These are phyloP conservation scores for Loxodonta africana DNA, from an alignment of 2,113 vertebrate genomes.

Conservation along the genomic window DNA sequence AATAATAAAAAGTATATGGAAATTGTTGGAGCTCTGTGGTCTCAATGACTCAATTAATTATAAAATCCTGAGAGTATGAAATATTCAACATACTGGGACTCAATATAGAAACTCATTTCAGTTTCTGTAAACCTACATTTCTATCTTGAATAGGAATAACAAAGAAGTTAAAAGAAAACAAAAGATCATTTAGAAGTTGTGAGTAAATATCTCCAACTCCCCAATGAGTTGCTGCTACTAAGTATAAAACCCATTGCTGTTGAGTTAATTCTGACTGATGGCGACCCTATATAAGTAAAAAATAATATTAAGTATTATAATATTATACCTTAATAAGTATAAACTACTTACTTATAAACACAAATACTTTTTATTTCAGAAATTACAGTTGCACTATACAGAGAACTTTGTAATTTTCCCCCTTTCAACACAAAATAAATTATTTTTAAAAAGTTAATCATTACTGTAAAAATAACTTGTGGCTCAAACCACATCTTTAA, in stretches of 20 bases:
- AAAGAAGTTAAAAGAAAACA: slow-evolving; percentile 42
- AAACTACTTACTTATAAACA: slow-evolving; percentile 37
- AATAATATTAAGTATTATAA: no score
- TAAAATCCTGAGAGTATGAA: slow-evolving; percentile 23
- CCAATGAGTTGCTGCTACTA: slow-evolving; percentile 6
- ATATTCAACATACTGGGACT: slow-evolving; percentile 25
- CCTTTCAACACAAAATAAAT: slow-evolving; percentile 12
- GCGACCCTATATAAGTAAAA: no score
- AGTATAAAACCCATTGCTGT: background rate
- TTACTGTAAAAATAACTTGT: background rate
- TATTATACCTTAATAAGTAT: background rate
- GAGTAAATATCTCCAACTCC: slow-evolving; percentile 44
- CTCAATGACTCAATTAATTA: slow-evolving; percentile 56
- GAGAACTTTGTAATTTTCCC: slow-evolving; percentile 2
- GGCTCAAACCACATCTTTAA: background rate
- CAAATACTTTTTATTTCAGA: slow-evolving; percentile 38
- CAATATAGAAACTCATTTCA: slow-evolving; percentile 32
- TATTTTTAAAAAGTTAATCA: slow-evolving; percentile 32
- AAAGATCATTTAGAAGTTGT: slow-evolving; percentile 43
- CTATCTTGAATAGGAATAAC: slow-evolving; percentile 9
- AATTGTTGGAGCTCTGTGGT: slow-evolving; percentile 45
- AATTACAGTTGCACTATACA: background rate
- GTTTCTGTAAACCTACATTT: background rate
- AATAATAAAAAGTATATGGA: slow-evolving; percentile 60
- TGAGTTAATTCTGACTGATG: no score